phyloP scores from a whole-genome alignment of 2,113 vertebrate species.

The Ptilorrhoa leucosticta region DNA sequence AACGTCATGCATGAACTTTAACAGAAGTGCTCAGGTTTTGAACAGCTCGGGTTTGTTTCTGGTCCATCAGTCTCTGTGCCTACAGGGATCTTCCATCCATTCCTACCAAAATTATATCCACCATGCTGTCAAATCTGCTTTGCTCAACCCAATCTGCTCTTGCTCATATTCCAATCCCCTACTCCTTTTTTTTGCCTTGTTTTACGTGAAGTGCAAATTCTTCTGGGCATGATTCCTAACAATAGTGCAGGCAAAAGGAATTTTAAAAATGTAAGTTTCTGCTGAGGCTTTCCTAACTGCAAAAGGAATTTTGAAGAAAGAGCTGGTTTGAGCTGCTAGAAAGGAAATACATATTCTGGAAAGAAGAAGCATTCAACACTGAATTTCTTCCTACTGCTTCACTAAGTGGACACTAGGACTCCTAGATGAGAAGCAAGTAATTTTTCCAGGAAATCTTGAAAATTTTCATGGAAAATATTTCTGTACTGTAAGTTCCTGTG shows the following conservation, averaged over 20 bases:
- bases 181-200: neutral
- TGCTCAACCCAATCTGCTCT: neutral
- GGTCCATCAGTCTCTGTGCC: neutral
- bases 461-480: neutral
- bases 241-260: neutral
- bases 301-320: neutral
- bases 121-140: neutral
- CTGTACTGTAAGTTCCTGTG: neutral
- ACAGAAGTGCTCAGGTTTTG: neutral
- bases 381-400: neutral
- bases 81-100: neutral
- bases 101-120: neutral
- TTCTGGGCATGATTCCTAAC: neutral
- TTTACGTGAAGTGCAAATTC: accelerated
- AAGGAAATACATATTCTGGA: neutral
- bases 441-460: neutral
- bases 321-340: neutral
- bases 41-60: neutral
- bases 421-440: neutral
- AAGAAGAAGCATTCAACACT: neutral
- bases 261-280: neutral
- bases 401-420: neutral
- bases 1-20: neutral
- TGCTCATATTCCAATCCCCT: neutral
- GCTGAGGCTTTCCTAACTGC: neutral